A percentile compares a stretch with the other conserved stretches of the same genome.
These are phyloP conservation scores for Pelecanoides urinatrix DNA, from an alignment of 2,113 vertebrate species.

Conservation along the genomic window DNA sequence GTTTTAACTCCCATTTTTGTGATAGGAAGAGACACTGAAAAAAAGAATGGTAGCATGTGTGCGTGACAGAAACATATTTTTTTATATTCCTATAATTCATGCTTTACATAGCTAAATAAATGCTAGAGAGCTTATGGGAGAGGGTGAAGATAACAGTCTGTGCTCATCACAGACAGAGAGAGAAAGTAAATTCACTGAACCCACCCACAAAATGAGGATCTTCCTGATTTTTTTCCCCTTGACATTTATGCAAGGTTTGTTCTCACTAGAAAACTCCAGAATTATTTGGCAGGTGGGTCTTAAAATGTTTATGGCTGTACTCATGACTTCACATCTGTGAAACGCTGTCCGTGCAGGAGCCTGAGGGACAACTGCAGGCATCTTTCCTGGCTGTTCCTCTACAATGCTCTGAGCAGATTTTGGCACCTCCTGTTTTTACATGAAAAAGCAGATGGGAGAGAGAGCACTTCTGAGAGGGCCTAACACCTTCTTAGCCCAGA, in stretches of 20 bases:
- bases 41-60: neutral
- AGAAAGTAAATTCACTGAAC: neutral
- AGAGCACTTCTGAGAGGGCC: neutral
- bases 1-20: neutral
- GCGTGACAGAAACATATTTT: neutral
- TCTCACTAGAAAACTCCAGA: constrained; percentile 32
- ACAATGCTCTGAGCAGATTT: neutral
- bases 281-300: constrained; percentile 35
- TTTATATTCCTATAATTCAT: neutral
- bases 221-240: neutral
- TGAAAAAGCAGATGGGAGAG: constrained; percentile 49
- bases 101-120: neutral
- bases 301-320: neutral
- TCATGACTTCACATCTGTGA: constrained; percentile 36
- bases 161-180: neutral
- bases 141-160: neutral
- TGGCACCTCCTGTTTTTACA: neutral
- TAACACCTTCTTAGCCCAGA: constrained; percentile 40
- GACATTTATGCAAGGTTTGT: neutral
- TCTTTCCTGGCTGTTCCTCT: neutral
- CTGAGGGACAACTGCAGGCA: constrained; percentile 16
- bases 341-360: neutral
- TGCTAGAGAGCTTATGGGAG: neutral
- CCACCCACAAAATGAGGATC: neutral
- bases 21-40: neutral